Base-by-base conservation (phyloP, 2,797 vertebrate species). In the Lithobates sylvaticus region DNA sequence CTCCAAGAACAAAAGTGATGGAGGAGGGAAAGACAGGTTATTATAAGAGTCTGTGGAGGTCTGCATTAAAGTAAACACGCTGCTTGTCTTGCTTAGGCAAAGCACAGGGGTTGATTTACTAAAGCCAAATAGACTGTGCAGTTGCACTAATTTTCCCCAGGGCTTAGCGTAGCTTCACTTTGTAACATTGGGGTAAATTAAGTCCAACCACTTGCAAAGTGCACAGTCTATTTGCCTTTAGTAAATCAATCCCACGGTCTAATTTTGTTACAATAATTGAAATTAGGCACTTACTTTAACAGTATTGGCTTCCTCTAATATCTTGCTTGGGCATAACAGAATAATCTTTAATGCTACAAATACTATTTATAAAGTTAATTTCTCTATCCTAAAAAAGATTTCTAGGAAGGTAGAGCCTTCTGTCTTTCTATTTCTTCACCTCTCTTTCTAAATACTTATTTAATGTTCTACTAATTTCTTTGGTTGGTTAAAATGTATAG, bases 381-480 rank as follows among this genome's bases (percentile, higher is more conserved):
- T 61, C 21, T 61, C 1, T 54, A 54, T 21, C 21, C 1, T 54
- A 54, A 54, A 16, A 61, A 61, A 21, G 1, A 23, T 61, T 61
- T 5, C 54, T 61, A 61, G 1, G 3, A 5, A 61, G 21, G 18
- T 23, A 8, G 50, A 16, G 54, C 10, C 29, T 36, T 39, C 34
- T 21, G 16, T 71, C 69, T 9, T 36, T 71, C 69, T 23, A 1
- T 39, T 36, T 10, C 34, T 39, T 36, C 69, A 36, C 15, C 16
- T 36, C 69, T 71, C 69, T 71, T 32, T 39, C 69, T 44, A 15
- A 39, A 3, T 42, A 23, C 36, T 36, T 42, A 39, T 44, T 67
- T 29, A 67, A 29, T 67, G 65, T 67, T 67, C 27, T 67, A 67
- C 65, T 29, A 64, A 65, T 42, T 26, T 68, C 7, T 79, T 79